These are phyloP conservation scores for Amphiduros pacificus DNA, from an alignment of 2,888 invertebrate species.

Conservation along the genomic window DNA sequence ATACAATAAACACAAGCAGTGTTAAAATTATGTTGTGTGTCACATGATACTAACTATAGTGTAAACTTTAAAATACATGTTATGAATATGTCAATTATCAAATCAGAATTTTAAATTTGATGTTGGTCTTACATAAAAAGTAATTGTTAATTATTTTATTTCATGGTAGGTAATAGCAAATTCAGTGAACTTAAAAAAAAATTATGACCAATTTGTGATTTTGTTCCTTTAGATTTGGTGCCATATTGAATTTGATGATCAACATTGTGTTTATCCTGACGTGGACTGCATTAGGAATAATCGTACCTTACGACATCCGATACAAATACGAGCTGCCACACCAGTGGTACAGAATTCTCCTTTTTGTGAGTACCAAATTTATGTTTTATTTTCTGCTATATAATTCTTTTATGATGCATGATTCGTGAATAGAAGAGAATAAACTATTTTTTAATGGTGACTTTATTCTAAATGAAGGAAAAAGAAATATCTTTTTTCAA, in stretches of 20 bases:
- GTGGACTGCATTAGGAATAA: conserved; percentile 53
- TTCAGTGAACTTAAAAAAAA: no score
- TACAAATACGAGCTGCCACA: conserved; percentile 46
- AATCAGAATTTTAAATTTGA: no score
- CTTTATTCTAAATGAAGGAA: not conserved
- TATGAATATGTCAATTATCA: no score
- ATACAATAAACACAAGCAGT: no score
- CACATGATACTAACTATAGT: no score
- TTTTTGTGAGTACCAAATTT: conserved; percentile 28
- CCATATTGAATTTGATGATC: conserved; percentile 40
- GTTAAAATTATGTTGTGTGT: no score
- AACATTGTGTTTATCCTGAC: conserved; percentile 52
- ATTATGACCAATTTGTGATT: no score
- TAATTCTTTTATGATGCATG: not conserved
- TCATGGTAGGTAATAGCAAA: no score
- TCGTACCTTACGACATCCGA: conserved; percentile 46
- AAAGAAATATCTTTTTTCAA: not conserved
- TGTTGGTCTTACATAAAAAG: no score
- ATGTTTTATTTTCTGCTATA: not conserved
- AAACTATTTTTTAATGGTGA: not conserved
- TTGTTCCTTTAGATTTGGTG: conserved; percentile 43
- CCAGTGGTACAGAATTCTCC: conserved; percentile 52
- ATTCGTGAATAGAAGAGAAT: no score
- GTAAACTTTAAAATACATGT: no score
- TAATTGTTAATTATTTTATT: no score